Evolutionary conservation across 2,888 invertebrate genomes (phyloP).

Genomic region (Caenorhabditis sinica): DNA sequence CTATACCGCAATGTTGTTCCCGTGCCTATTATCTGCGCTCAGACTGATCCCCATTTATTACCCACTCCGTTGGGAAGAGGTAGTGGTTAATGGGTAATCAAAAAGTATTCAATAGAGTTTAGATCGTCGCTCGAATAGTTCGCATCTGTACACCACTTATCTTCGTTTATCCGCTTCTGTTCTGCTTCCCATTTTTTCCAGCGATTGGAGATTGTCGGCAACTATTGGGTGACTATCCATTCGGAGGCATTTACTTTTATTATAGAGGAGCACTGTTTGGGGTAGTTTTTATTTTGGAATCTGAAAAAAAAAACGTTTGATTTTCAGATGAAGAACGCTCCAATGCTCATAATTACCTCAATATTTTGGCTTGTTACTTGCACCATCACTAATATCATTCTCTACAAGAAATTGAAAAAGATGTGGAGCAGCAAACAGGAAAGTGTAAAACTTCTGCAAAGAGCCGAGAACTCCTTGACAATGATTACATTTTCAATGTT

Average conservation of each 20-base stretch:
- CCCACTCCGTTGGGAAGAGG: no score
- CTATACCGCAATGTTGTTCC: conserved; percentile 29
- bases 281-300: no score
- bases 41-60: conserved; percentile 17
- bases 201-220: conserved; percentile 25
- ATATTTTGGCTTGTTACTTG: conserved; percentile 6
- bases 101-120: background rate
- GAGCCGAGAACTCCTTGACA: conserved; percentile 16
- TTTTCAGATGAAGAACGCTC: conserved; percentile 24
- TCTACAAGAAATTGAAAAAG: conserved; percentile 16
- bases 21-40: conserved; percentile 10
- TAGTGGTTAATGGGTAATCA: no score
- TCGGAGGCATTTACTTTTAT: conserved; percentile 8
- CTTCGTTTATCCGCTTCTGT: background rate
- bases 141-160: background rate
- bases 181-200: conserved; percentile 18
- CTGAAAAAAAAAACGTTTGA: no score
- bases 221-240: conserved; percentile 9
- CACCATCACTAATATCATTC: background rate
- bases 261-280: no score
- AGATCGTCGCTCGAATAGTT: conserved; percentile 5
- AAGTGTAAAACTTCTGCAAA: conserved; percentile 5
- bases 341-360: background rate
- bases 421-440: background rate
- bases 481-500: background rate